Base-by-base conservation (phyloP, 2,113 vertebrate genomes). In the Microtus montanus region DNA sequence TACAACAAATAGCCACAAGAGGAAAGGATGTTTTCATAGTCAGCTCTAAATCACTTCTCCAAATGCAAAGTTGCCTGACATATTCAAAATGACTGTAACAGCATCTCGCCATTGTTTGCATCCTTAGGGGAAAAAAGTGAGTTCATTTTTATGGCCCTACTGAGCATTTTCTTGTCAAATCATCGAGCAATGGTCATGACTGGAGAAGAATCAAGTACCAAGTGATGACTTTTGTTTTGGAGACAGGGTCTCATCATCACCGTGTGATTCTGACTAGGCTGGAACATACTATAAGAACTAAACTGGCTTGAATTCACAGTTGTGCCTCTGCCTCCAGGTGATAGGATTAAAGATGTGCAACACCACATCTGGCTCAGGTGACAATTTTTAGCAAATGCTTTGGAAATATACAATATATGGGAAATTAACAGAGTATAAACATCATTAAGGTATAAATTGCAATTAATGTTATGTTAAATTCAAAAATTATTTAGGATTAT, bases 21-120 rank as follows among this genome's bases (percentile, higher is more conserved):
- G 3, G 35, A 61, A 3, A 91, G n/a, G 11, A 1, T 13, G 44
- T 95, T 95, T 96, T 95, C 74, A 91, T 92, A 85, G n/a, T n/a
- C 52, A 64, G 28, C 73, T 91, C 41, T 64, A 63, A 95, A 79
- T 87, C 30, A 83, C 66, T 83, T 86, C 44, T 96, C 35, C 30
- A 88, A 38, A 95, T 89, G 73, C 91, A 95, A 94, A 95, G 66
- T 38, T 63, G 17, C 28, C 28, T 61, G 15, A n/a, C 54, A 35
- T 79, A 87, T 96, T 95, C 77, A 79, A 82, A 89, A 93, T n/a
- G 80, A 38, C 28, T 89, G 66, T 90, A 97, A 95, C 35, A 74
- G 17, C 19, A 91, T 83, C 63, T 64, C 44, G 33, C 28, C 64
- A 54, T 35, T 73, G 49, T 94, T 95, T 97, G 91, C 77, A 61